These are phyloP conservation scores for Scaptodrosophila lebanonensis DNA, from an alignment of 1,140 invertebrate genomes.

Conservation along the genomic window DNA sequence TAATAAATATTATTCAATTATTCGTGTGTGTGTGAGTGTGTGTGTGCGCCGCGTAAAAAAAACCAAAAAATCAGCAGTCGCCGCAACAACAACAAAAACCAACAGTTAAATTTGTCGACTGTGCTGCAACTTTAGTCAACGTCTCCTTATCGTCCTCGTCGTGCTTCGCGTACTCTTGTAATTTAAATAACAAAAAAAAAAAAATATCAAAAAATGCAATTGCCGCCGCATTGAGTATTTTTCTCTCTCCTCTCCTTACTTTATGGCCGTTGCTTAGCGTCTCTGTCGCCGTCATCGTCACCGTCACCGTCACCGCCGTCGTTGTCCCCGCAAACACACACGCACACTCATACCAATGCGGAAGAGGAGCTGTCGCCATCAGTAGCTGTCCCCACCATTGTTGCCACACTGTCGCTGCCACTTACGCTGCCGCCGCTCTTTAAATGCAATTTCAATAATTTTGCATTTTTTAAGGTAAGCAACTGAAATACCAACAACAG, in stretches of 20 bases:
- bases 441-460: slow-evolving; percentile 23
- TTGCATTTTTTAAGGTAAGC: slow-evolving; percentile 55
- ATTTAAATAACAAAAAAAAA: slow-evolving; percentile 12
- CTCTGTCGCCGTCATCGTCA: slow-evolving; percentile 24
- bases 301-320: slow-evolving; percentile 2
- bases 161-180: no score
- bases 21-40: slow-evolving; percentile 25
- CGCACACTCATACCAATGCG: slow-evolving; percentile 40
- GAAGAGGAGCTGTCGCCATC: slow-evolving; percentile 38
- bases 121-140: no score
- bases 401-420: slow-evolving; percentile 11
- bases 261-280: slow-evolving; percentile 24
- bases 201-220: slow-evolving; percentile 28
- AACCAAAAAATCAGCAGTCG: slow-evolving; percentile 19
- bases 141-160: no score
- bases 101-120: no score
- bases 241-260: slow-evolving; percentile 6
- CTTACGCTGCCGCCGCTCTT: slow-evolving; percentile 20
- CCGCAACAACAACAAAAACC: no score
- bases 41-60: slow-evolving; percentile 18
- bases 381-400: slow-evolving; percentile 22
- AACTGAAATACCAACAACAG: slow-evolving; percentile 1
- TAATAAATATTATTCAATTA: no score
- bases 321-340: slow-evolving; percentile 14
- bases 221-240: slow-evolving; percentile 21